Base-by-base conservation (phyloP, 1,140 invertebrate genomes). In the Himalopsyche phryganea region DNA sequence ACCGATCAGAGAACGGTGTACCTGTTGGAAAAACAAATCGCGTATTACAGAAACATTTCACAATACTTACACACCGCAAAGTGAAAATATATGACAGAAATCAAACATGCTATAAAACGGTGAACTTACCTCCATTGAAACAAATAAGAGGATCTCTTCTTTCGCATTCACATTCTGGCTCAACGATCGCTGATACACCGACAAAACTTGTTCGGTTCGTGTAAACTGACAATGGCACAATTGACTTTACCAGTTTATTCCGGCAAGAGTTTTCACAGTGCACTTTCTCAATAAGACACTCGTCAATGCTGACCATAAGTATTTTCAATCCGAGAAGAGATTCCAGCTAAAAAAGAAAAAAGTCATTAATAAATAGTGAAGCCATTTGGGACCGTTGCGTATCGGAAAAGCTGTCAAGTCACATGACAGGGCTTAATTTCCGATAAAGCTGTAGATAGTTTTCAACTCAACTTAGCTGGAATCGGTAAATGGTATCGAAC, bases 171-270 rank as follows among this genome's bases (percentile, higher is more conserved):
- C 92, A 96, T 33, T 86, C 78, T 0, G 91, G 84, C 66, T 89
- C 82, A 0, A 93, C 83, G 1, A 86, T 80, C 0, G 92, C 91
- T 44, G 85, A 83, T 0, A 96, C 89, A 0, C 93, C 92, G 6
- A 96, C 89, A 68, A 96, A 93, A 3, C 92, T 91, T 1, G 89
- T 92, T 1, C 83, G 87, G 67, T 96, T 96, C 0, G 94, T 92
- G 66, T 89, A 94, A 1, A 96, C 88, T 4, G 85, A 77, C 32
- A 86, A 84, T 0, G 91, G 88, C n/a, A 83, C 81, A 1, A 83
- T 82, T 45, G 81, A 85, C 60, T 86, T 86, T 59, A 84, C 83
- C 47, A 94, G 72, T 14, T 80, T 77, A 65, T 88, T 92, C 1
- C 81, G 80, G 63, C 91, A 93, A 1, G 88, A 87, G 36, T 80